Evolutionary conservation across 2,113 vertebrate genomes (phyloP).

Genomic region (Oreochromis tanganicae): DNA sequence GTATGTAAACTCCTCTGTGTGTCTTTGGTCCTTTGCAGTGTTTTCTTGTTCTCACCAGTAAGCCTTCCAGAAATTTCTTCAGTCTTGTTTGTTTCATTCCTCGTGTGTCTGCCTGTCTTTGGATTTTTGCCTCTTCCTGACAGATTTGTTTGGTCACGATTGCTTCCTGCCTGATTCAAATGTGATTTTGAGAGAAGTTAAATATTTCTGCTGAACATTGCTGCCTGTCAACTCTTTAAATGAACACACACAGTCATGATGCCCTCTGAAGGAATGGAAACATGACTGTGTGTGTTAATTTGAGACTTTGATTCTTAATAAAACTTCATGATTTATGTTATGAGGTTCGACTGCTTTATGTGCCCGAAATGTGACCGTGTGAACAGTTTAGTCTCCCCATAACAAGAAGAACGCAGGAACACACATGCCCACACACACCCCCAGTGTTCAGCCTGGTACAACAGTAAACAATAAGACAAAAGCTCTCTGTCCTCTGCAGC

Average conservation of each 20-base stretch:
- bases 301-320: neutral
- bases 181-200: neutral
- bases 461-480: slow-evolving; percentile 62
- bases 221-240: neutral
- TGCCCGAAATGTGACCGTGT: neutral
- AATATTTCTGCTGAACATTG: neutral
- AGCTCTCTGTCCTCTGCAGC: slow-evolving; percentile 38
- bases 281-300: neutral
- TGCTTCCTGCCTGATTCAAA: neutral
- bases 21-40: neutral
- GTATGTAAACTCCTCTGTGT: neutral
- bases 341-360: neutral
- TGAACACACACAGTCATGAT: neutral
- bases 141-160: neutral
- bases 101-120: neutral
- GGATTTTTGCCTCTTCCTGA: neutral
- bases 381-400: neutral
- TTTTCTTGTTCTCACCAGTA: neutral
- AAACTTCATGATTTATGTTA: neutral
- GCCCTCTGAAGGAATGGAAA: neutral
- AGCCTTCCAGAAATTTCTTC: neutral
- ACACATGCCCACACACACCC: neutral
- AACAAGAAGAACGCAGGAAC: neutral
- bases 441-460: slow-evolving; percentile 49
- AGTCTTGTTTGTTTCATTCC: neutral